phyloP scores from a whole-genome alignment of 2,888 invertebrate genomes.

The Cynaeus angustus region DNA sequence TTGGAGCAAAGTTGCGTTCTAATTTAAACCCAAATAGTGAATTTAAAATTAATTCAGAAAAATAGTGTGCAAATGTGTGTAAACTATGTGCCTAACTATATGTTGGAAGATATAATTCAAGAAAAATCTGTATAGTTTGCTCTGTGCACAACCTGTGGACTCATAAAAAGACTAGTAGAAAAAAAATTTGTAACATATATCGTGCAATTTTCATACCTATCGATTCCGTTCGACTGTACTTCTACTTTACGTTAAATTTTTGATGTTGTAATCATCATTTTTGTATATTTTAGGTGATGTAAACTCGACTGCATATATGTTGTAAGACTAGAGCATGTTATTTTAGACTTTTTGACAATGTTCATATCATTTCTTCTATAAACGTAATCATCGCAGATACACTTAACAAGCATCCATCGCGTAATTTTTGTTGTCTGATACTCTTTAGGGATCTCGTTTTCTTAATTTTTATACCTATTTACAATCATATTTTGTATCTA shows the following conservation, averaged over 20 bases:
- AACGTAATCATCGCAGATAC: conserved; percentile 41
- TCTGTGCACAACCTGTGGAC: conserved; percentile 63
- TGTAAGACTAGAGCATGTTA: conserved; percentile 42
- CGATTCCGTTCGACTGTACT: conserved; percentile 43
- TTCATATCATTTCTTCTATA: conserved; percentile 52
- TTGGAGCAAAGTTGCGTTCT: conserved; percentile 49
- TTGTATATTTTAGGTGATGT: conserved; percentile 45
- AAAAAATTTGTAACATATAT: conserved; percentile 48
- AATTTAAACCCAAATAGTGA: conserved; percentile 57
- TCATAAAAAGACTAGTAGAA: conserved; percentile 42
- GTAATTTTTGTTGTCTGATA: conserved; percentile 35
- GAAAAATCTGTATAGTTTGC: conserved; percentile 56
- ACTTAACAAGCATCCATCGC: conserved; percentile 30
- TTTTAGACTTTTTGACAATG: conserved; percentile 44
- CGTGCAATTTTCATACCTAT: conserved; percentile 52
- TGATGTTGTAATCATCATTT: conserved; percentile 50
- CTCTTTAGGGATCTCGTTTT: conserved; percentile 45
- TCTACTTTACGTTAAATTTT: conserved; percentile 45
- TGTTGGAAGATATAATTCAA: conserved; percentile 55
- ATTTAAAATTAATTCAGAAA: conserved; percentile 53
- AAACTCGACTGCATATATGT: conserved; percentile 39
- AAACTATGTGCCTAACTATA: conserved; percentile 69
- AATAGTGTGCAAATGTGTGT: conserved; percentile 70
- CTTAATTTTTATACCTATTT: conserved; percentile 46
- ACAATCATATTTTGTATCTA: conserved; percentile 34